phyloP scores from a whole-genome alignment of 2,113 vertebrate genomes.

The Megaptera novaeangliae region DNA sequence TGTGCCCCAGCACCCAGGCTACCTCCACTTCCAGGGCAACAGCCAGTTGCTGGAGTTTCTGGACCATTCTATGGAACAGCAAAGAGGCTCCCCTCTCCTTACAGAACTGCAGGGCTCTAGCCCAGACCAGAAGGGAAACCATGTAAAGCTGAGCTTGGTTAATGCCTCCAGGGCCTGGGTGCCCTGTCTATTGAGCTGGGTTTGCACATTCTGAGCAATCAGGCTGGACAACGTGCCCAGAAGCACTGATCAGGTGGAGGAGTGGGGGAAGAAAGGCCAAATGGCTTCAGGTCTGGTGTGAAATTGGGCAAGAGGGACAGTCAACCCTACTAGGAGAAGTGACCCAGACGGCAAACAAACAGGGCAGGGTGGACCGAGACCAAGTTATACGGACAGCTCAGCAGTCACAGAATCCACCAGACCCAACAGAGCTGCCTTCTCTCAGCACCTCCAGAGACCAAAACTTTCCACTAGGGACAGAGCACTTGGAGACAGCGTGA shows the following conservation, averaged over 20 bases:
- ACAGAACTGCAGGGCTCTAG: conserved; percentile 48
- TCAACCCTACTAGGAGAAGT: neutral
- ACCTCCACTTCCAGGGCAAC: conserved; percentile 61
- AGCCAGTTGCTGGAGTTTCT: conserved; percentile 50
- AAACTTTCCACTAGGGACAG: conserved; percentile 63
- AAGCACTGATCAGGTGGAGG: conserved; percentile 42
- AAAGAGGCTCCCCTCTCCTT: neutral
- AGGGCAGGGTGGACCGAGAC: conserved; percentile 6
- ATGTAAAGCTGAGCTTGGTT: conserved; percentile 58
- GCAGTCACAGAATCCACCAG: neutral
- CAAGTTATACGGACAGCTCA: neutral
- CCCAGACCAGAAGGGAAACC: conserved; percentile 24
- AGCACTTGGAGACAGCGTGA: neutral
- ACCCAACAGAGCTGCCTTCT: neutral
- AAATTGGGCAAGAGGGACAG: neutral
- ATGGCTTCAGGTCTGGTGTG: neutral
- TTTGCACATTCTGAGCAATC: neutral
- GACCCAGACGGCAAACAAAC: conserved; percentile 60
- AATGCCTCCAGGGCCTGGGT: conserved; percentile 9
- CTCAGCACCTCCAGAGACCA: neutral
- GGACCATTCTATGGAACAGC: conserved; percentile 44
- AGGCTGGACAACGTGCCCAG: neutral
- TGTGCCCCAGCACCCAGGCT: conserved; percentile 56
- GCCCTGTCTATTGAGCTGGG: neutral
- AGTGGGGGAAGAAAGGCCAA: conserved; percentile 29